phyloP scores from a whole-genome alignment of 1,140 invertebrate species.

The Idris sp. region DNA sequence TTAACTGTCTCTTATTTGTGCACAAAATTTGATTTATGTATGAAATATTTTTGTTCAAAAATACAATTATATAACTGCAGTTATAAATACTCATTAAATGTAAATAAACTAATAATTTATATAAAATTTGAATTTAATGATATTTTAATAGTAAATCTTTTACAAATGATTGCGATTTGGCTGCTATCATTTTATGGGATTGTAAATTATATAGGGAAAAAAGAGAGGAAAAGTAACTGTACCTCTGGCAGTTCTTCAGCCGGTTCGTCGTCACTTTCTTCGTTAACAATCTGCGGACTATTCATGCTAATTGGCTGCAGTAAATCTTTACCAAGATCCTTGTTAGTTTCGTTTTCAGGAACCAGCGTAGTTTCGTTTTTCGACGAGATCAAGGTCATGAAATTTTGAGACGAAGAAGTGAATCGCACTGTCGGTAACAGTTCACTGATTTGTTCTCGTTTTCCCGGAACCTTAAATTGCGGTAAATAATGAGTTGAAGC shows the following conservation, averaged over 20 bases:
- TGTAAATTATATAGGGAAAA: too few species aligned
- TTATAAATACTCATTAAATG: too few species aligned
- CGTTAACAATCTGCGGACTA: constrained; percentile 79
- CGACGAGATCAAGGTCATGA: constrained; percentile 81
- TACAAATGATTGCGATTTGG: too few species aligned
- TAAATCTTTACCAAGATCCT: constrained; percentile 78
- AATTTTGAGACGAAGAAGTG: constrained; percentile 80
- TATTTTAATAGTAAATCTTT: too few species aligned
- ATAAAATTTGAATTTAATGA: too few species aligned
- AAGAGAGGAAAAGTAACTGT: constrained; percentile 18
- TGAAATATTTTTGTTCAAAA: too few species aligned
- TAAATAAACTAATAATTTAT: too few species aligned
- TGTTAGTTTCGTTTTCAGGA: constrained; percentile 77
- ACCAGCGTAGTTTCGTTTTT: constrained; percentile 78
- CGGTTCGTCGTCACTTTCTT: constrained; percentile 59
- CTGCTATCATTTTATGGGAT: too few species aligned
- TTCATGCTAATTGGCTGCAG: constrained; percentile 82
- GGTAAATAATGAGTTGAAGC: background rate
- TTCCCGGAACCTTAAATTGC: constrained; percentile 56
- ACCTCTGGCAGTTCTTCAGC: constrained; percentile 67
- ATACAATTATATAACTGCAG: too few species aligned
- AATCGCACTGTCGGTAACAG: constrained; percentile 82
- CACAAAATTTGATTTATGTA: too few species aligned
- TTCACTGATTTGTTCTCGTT: constrained; percentile 76
- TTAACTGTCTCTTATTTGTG: constrained; percentile 31